Base-by-base conservation (phyloP, 1,140 invertebrate genomes). In the Procambarus virginalis region DNA sequence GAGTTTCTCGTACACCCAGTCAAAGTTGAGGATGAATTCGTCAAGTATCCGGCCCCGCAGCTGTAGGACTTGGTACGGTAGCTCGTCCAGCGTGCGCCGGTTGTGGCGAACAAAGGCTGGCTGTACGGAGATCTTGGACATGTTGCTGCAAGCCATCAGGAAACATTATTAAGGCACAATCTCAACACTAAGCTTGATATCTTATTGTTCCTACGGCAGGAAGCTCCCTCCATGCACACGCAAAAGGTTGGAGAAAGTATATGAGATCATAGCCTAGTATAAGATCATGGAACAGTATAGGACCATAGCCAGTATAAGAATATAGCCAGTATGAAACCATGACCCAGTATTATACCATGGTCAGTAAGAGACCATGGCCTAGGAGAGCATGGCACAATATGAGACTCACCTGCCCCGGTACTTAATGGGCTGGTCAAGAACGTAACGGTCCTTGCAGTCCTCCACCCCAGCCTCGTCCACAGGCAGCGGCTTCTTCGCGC, bases 71-170 rank as follows among this genome's bases (percentile, higher is more conserved):
- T 97, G 96, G 94, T 96, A 97, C 83, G 97, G 97, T 75, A 98
- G 94, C 94, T 98, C 97, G 93, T 97, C 96, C 75, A 97, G 94
- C 94, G 96, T 97, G 93, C 97, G 94, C n/a, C 95, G 95, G 93
- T 97, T 97, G 93, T 96, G 96, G 93, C 96, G 60, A n/a, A 82
- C 85, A 77, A 81, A 90, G 8, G 76, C 60, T 0, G 83, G n/a
- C 89, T 90, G 89, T 3, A 90, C 83, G 9, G 89, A 90, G 22
- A 90, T 84, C 82, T 85, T 90, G 45, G 83, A 84, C 88, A 87
- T 79, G 73, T 83, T 83, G 84, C 90, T 96, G 93, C 83, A 49
- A 92, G 73, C 2, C 34, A 34, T 34, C 14, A 20, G 77, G 46
- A 17, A n/a, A 2, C 22, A 49, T 79, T 9, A 73, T 60, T 34